Conservation (phyloP, 2,113 vertebrate genomes). For the Crotalus viridis region DNA sequence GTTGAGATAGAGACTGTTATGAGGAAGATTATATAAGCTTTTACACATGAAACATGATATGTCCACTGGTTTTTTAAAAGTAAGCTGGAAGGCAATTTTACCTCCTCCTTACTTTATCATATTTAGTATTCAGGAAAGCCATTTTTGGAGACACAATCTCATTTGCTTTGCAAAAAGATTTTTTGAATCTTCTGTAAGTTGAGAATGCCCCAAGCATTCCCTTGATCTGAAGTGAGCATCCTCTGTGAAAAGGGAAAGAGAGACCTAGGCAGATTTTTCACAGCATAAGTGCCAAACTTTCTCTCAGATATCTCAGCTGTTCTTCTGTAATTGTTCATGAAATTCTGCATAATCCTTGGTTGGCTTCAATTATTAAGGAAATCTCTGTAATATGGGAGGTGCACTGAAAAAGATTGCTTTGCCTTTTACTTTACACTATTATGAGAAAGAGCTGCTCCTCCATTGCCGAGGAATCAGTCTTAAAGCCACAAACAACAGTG, state of each 20-base stretch:
- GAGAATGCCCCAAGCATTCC: constrained; percentile 8
- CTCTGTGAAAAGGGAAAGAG: background rate
- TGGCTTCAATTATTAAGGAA: background rate
- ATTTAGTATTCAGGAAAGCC: background rate
- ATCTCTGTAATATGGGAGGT: background rate
- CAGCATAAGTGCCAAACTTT: background rate
- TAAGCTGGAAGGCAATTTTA: background rate
- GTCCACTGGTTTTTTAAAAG: background rate
- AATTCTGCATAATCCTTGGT: background rate
- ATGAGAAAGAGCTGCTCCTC: background rate
- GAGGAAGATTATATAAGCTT: background rate
- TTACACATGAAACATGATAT: background rate
- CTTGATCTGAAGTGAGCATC: constrained; percentile 6
- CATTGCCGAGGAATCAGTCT: background rate
- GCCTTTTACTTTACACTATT: background rate
- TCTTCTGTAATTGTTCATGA: background rate
- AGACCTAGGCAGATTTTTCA: background rate
- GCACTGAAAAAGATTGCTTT: rapidly evolving
- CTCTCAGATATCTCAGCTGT: background rate
- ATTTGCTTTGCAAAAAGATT: background rate
- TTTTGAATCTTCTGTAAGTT: constrained; percentile 5
- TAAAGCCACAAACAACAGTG: background rate
- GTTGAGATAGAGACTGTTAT: background rate
- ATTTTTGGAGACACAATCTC: background rate
- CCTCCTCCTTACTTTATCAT: background rate